Evolutionary conservation across 2,797 vertebrate species (phyloP).

Genomic region (Megalops cyprinoides): DNA sequence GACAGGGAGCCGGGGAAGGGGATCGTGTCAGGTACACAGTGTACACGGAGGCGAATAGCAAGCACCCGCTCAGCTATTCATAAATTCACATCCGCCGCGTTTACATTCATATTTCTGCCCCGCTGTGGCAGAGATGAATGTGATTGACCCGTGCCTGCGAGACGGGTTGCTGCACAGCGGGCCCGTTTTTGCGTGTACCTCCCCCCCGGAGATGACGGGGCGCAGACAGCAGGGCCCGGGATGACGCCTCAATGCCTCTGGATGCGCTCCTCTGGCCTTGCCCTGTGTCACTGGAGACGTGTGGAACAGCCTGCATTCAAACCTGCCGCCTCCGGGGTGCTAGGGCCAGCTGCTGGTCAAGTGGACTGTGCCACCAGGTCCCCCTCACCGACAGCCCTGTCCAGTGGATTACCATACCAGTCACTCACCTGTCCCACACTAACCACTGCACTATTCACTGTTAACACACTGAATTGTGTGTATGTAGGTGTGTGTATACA

Average conservation of each 20-base stretch:
- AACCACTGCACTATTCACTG: neutral
- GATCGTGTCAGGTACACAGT: neutral
- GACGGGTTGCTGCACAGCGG: neutral
- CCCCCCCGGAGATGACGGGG: neutral
- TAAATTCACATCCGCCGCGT: neutral
- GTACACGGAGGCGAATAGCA: neutral
- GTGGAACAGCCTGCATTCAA: neutral
- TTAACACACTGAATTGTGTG: no score
- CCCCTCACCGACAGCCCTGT: neutral
- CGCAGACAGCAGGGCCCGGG: neutral
- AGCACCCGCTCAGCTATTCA: neutral
- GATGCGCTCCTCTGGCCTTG: neutral
- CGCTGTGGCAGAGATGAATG: conserved; percentile 4
- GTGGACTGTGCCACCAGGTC: neutral
- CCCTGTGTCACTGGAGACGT: neutral
- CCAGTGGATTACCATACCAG: neutral
- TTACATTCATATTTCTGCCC: neutral
- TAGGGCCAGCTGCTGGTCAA: neutral
- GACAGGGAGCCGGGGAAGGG: conserved; percentile 4
- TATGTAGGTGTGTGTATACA: no score
- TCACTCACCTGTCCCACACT: conserved; percentile 1
- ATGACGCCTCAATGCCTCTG: neutral
- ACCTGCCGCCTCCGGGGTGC: neutral
- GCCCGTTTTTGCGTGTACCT: neutral
- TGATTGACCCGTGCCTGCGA: neutral